Base-by-base conservation (phyloP, 2,888 invertebrate genomes). In the Cylloceria caligata region DNA sequence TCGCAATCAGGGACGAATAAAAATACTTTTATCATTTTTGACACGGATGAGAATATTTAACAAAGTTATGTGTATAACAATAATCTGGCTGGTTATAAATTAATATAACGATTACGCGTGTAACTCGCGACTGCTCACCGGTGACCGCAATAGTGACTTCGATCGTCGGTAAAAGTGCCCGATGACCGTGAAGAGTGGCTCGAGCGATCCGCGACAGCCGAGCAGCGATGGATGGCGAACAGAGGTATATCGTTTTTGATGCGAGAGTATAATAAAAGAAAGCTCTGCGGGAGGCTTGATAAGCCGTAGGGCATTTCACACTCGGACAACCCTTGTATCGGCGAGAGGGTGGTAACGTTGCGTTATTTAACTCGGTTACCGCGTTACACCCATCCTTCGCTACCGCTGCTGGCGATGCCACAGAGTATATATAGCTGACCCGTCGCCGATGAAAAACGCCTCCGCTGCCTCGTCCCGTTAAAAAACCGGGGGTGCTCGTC, bases 251-350 rank as follows among this genome's bases (percentile, higher is more conserved):
- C 75, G 79, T 45, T 80, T 76, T 73, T 57, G 55, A 72, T 76
- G 68, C 69, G 84, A 83, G 84, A 83, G 84, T 87, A 87, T 88
- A 89, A 89, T 91, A 88, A 87, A 89, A 89, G 87, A 90, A 89
- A 91, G 87, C 88, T 87, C 90, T 91, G 91, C 91, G 88, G 89
- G 87, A 85, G n/a, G 87, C 68, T 89, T 89, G 92, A 92, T 92
- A 92, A 92, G 92, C 92, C 89, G 71, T 86, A 89, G 90, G 90
- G 92, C 92, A 92, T 93, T 93, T 93, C 92, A 93, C 92, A 93
- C 93, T 92, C 90, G 92, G 91, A 88, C 92, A 90, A 86, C 75
- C 88, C 87, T 87, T 86, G 89, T 90, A 89, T 89, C 88, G 88
- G 21, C 55, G 82, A 81, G 83, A 89, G 90, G 89, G 89, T 90